Evolutionary conservation across 64 coral and sea anemone species (phyloP).

Genomic region (Porites lutea): DNA sequence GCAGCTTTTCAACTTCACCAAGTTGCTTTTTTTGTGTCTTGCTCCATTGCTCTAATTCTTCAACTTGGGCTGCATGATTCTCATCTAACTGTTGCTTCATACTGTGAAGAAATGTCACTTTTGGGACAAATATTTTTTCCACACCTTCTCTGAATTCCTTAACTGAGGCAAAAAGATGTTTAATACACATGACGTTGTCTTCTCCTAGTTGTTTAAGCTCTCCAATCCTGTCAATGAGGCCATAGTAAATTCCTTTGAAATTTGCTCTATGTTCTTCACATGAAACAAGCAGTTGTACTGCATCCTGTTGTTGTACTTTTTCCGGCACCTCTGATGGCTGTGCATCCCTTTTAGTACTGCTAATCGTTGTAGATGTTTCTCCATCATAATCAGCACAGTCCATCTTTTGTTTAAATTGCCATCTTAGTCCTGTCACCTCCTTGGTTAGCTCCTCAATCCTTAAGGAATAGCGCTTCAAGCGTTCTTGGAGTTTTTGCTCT

Average conservation of each 20-base stretch:
- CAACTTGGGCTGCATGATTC: slow-evolving; percentile 11
- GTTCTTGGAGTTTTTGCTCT: no score
- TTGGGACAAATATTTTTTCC: slow-evolving; percentile 53
- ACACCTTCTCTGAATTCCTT: slow-evolving; percentile 32
- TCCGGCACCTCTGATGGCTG: not conserved
- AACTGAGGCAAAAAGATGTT: slow-evolving; percentile 37
- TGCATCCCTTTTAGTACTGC: not conserved
- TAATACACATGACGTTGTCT: slow-evolving; percentile 52
- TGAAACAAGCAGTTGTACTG: not conserved
- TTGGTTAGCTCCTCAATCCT: no score
- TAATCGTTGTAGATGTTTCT: not conserved
- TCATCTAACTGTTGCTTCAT: not conserved
- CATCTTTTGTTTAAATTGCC: no score
- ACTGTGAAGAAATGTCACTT: slow-evolving; percentile 31
- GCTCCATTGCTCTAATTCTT: slow-evolving; percentile 19
- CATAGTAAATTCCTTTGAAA: slow-evolving; percentile 42
- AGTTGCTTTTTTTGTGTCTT: not conserved
- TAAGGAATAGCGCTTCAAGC: no score
- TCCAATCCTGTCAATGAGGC: slow-evolving; percentile 62
- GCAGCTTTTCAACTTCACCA: slow-evolving; percentile 9
- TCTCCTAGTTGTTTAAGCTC: slow-evolving; percentile 60
- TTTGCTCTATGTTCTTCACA: slow-evolving; percentile 37
- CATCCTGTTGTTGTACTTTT: not conserved
- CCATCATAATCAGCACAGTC: no score
- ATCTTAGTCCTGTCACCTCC: no score